Evolutionary conservation across 2,888 invertebrate genomes (phyloP), one percentile per base, ranked within the genome.

Genomic region (Eucera pruinosa): DNA sequence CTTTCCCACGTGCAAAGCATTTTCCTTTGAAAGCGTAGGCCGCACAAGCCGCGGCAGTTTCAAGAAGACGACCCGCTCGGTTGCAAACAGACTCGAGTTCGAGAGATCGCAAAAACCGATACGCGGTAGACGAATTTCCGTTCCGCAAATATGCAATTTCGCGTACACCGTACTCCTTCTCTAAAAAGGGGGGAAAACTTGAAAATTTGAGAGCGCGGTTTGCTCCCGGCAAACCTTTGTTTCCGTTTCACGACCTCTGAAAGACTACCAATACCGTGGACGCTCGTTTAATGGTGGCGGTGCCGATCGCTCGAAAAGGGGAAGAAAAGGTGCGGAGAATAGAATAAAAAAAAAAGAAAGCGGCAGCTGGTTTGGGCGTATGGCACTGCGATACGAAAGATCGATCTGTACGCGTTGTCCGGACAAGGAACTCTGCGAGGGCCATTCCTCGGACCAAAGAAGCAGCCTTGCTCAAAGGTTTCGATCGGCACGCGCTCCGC

Each of bases 331-430:
- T n/a, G 52, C 15, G 20, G 20, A 25, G 11, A 6, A n/a, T 39
- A 47, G 13, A 55, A 52, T 45, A 11, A 27, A 4, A 43, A 43
- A 57, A 30, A 60, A 20, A 25, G 30, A 41, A 23, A 45, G 2
- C 6, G 30, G 30, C 30, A 30, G 6, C 30, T 30, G 2, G 30
- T 30, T 30, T 5, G 6, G 4, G 30, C 30, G 30, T 70, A 83
- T 71, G 80, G 74, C 74, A 79, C 80, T 57, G 45, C 27, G 23
- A 13, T 79, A 57, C 39, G 41, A 67, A 80, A 55, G 54, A 50
- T 52, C 23, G 18, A 54, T 54, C 45, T 20, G 36, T 54, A 55
- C 36, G 41, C 50, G 27, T 62, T 54, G 54, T 36, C 23, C 11
- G 20, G 36, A 18, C 13, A 18, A 11, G 13, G 23, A 43, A 13